Conservation (phyloP, 2,888 invertebrate species). For the Plagodis dolabraria region DNA sequence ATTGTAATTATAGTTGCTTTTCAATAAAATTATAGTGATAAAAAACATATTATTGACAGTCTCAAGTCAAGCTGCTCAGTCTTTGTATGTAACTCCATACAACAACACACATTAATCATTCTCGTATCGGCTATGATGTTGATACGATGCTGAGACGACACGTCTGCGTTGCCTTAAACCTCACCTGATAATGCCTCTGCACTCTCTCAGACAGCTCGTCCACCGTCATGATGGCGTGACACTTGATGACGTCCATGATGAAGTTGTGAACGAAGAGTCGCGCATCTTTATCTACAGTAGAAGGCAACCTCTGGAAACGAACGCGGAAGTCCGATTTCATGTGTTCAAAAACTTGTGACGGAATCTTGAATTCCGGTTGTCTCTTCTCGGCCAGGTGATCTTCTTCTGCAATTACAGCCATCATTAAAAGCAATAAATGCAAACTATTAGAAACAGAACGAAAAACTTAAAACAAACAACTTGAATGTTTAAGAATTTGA, state of each 20-base stretch:
- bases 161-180: neutral
- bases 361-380: slow-evolving; percentile 70
- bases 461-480: too few species aligned
- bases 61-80: too few species aligned
- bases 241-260: slow-evolving; percentile 86
- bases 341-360: slow-evolving; percentile 63
- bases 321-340: slow-evolving; percentile 78
- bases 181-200: slow-evolving; percentile 94
- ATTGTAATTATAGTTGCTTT: too few species aligned
- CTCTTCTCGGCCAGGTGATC: slow-evolving; percentile 60
- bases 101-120: too few species aligned
- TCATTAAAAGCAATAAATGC: slow-evolving; percentile 3
- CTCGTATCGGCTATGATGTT: too few species aligned
- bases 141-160: too few species aligned
- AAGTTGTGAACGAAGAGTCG: slow-evolving; percentile 88
- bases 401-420: slow-evolving; percentile 63
- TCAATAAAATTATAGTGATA: too few species aligned
- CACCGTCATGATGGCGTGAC: slow-evolving; percentile 86
- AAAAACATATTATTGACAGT: too few species aligned
- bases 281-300: slow-evolving; percentile 85
- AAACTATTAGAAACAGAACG: too few species aligned
- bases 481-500: too few species aligned
- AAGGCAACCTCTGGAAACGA: slow-evolving; percentile 65
- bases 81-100: too few species aligned
- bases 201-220: slow-evolving; percentile 96